phyloP scores from a whole-genome alignment of 2,113 vertebrate species.

The Sakesphorus luctuosus region DNA sequence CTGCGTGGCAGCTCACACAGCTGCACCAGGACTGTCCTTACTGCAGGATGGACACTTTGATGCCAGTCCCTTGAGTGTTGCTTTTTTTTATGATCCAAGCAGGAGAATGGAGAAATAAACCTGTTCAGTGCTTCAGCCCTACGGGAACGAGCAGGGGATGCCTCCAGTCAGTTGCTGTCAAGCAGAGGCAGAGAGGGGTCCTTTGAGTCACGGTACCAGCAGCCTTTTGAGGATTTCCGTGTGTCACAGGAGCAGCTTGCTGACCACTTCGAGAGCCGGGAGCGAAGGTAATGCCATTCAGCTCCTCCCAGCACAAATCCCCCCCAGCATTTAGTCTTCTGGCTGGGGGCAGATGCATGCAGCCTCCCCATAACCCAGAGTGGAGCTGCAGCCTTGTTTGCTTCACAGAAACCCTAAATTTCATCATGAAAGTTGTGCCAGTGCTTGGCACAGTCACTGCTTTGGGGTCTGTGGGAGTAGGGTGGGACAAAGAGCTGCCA shows the following conservation, averaged over 20 bases:
- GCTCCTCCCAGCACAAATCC: neutral
- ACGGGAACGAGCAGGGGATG: conserved; percentile 84
- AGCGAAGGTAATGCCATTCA: conserved; percentile 78
- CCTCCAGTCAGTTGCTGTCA: conserved; percentile 79
- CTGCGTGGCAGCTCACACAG: neutral
- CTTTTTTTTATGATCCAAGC: conserved; percentile 51
- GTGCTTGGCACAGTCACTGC: fast-evolving
- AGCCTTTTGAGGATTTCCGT: conserved; percentile 91
- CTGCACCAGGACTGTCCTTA: neutral
- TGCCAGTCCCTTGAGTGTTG: neutral
- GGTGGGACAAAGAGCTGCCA: neutral
- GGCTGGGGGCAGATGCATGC: neutral
- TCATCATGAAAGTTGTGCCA: neutral
- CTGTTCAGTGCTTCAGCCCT: conserved; percentile 78
- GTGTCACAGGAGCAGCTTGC: conserved; percentile 89
- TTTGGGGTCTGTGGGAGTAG: neutral
- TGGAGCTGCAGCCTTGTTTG: neutral
- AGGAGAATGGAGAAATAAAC: conserved; percentile 89
- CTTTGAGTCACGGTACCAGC: conserved; percentile 90
- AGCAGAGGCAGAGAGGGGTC: conserved; percentile 87
- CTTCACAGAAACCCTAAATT: fast-evolving
- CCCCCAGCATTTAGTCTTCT: neutral
- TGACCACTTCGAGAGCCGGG: conserved; percentile 89
- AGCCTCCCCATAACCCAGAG: neutral
- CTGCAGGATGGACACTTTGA: fast-evolving